A percentile compares a stretch with the other conserved stretches of the same genome.
Conservation (phyloP, 2,797 vertebrate genomes). For the Coendou prehensilis region DNA sequence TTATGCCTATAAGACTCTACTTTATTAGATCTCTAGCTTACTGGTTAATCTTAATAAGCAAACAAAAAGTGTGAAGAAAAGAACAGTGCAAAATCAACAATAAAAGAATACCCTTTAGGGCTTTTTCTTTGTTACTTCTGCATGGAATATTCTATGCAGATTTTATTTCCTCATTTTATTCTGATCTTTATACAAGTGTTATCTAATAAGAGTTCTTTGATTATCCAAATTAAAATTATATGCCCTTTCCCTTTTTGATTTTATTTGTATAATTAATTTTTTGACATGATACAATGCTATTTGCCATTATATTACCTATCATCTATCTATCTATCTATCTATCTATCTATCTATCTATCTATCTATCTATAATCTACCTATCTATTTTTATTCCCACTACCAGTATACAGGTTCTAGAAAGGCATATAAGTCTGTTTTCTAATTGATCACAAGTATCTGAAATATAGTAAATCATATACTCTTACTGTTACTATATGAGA, state of each 20-base stretch:
- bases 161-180: constrained; percentile 17
- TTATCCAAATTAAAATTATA: neutral
- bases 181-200: neutral
- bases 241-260: neutral
- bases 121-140: neutral
- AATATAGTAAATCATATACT: neutral
- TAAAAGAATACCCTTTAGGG: neutral
- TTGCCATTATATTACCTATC: neutral
- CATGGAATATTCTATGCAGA: neutral
- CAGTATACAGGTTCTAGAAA: neutral
- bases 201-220: neutral
- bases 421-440: neutral
- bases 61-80: neutral
- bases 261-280: neutral
- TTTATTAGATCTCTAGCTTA: neutral
- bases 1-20: neutral
- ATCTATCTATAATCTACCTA: neutral
- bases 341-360: neutral
- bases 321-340: neutral
- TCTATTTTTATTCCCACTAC: neutral
- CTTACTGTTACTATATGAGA: neutral
- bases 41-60: neutral
- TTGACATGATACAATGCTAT: neutral
- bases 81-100: neutral
- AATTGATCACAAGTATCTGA: neutral